Conservation (phyloP, 1,140 invertebrate species). For the Calosoma granatense region DNA sequence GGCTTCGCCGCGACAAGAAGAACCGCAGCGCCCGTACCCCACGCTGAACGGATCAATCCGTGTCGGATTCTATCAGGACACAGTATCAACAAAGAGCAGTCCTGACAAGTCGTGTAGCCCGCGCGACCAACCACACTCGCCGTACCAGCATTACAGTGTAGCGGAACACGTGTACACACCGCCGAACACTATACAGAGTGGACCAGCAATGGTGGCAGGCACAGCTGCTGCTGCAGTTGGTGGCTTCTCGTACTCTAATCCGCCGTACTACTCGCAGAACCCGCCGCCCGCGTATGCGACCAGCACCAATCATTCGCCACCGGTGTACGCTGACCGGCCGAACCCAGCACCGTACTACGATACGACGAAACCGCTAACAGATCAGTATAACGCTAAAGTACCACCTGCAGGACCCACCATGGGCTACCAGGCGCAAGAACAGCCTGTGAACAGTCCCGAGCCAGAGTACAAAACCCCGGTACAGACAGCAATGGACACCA, state of each 20-base stretch:
- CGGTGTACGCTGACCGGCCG: conserved; percentile 19
- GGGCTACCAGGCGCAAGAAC: neutral
- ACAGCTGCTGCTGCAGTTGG: neutral
- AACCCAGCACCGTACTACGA: conserved; percentile 25
- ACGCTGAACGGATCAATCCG: conserved; percentile 61
- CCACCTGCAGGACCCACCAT: conserved; percentile 4
- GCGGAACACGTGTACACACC: conserved; percentile 50
- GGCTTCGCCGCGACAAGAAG: conserved; percentile 44
- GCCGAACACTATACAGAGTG: conserved; percentile 23
- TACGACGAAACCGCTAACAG: conserved; percentile 24
- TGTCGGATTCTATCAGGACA: conserved; percentile 70
- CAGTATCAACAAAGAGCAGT: conserved; percentile 56
- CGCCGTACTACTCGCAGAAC: neutral
- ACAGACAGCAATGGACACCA: conserved; percentile 13
- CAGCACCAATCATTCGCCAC: conserved; percentile 27
- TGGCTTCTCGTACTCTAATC: neutral
- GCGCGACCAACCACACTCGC: conserved; percentile 46
- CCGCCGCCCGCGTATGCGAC: neutral
- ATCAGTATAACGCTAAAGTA: conserved; percentile 24
- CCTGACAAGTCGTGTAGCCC: conserved; percentile 62
- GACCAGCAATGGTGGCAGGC: neutral
- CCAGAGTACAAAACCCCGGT: conserved; percentile 1
- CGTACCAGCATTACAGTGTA: conserved; percentile 49
- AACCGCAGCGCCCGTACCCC: conserved; percentile 36
- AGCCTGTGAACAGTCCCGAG: neutral